Evolutionary conservation across 2,113 vertebrate species (phyloP).

Genomic region (Hippocampus barbouri): DNA sequence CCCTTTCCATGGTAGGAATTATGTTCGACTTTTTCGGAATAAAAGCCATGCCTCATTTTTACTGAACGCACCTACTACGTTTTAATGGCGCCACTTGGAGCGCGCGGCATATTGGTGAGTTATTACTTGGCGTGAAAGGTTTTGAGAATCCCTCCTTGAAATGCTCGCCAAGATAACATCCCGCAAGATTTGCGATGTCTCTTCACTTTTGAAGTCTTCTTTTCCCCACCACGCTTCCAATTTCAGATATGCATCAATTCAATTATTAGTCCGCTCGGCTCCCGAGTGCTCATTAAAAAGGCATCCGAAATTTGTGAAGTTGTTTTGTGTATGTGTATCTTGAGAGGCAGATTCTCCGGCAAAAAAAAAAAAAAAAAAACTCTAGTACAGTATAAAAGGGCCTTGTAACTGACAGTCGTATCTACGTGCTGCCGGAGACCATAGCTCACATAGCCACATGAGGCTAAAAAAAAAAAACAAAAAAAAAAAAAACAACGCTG

Average conservation of each 20-base stretch:
- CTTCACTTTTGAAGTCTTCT: background rate
- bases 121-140: too few species aligned
- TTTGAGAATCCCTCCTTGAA: background rate
- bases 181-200: too few species aligned
- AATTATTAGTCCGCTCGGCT: background rate
- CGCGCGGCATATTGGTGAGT: too few species aligned
- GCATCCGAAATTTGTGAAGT: background rate
- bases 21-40: too few species aligned
- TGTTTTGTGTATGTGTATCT: background rate
- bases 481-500: conserved; percentile 63
- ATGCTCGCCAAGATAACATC: background rate
- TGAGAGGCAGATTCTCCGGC: conserved; percentile 35
- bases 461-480: conserved; percentile 46
- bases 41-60: too few species aligned
- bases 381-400: conserved; percentile 27
- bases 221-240: background rate
- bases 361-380: conserved; percentile 6
- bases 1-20: too few species aligned
- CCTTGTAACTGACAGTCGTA: conserved; percentile 47
- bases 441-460: conserved; percentile 58
- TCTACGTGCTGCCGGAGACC: conserved; percentile 35
- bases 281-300: background rate
- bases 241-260: background rate
- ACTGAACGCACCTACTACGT: too few species aligned
- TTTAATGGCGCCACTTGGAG: too few species aligned